phyloP scores from a whole-genome alignment of 2,888 invertebrate species.

The Macropis europaea region DNA sequence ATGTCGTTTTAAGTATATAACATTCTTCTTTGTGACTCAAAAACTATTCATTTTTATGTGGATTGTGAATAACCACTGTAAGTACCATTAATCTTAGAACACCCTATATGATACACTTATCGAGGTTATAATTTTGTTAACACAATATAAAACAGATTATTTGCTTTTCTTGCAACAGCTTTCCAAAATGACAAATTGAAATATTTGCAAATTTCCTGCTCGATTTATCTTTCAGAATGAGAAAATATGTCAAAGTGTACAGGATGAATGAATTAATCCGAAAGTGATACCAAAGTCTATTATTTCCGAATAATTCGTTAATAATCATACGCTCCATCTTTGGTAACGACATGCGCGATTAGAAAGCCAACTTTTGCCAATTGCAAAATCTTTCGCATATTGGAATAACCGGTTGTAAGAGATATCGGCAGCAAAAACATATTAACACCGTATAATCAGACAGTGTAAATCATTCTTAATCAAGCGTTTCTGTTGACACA shows the following conservation, averaged over 20 bases:
- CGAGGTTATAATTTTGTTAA: no score
- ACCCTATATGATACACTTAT: no score
- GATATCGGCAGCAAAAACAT: not conserved
- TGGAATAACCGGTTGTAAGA: not conserved
- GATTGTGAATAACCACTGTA: no score
- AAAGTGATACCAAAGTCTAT: not conserved
- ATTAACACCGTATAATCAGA: not conserved
- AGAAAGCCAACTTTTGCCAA: slow-evolving; percentile 14
- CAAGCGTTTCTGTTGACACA: not conserved
- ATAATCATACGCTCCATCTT: not conserved
- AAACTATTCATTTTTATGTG: no score
- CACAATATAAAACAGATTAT: no score
- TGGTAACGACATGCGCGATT: not conserved
- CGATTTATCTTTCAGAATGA: not conserved
- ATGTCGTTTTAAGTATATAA: no score
- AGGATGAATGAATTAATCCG: not conserved
- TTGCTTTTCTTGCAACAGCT: no score
- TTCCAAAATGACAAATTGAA: no score
- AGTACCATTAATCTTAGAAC: no score
- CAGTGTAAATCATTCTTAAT: not conserved
- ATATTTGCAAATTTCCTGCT: not conserved
- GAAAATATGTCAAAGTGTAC: not conserved
- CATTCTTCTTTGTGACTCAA: no score
- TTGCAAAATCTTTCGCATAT: not conserved
- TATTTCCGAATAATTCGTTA: not conserved